A percentile compares a stretch with the other conserved stretches of the same genome.
Conservation (phyloP, 2,888 invertebrate species). For the Drosophila atroscutellata region DNA sequence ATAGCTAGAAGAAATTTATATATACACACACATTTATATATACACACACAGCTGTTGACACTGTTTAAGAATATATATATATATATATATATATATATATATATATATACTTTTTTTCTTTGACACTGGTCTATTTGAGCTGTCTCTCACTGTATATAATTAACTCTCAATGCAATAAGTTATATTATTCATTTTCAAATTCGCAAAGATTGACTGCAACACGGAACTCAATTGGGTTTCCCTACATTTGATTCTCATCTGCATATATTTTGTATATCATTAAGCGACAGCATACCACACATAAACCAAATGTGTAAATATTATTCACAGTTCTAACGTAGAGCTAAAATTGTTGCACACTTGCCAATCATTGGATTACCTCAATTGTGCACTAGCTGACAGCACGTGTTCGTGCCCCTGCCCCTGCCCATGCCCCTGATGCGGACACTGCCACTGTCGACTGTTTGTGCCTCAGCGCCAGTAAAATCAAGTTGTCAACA, state of each 20-base stretch:
- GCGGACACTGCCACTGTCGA: constrained; percentile 15
- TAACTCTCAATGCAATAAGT: neutral
- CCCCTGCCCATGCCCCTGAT: neutral
- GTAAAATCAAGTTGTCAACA: constrained; percentile 46
- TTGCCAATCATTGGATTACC: neutral
- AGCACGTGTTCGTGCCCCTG: neutral
- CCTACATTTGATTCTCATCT: neutral
- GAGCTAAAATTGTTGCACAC: neutral
- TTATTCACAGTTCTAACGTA: neutral
- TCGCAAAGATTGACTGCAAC: neutral
- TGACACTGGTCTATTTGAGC: too few species aligned
- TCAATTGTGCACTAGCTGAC: neutral
- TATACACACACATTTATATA: fast-evolving
- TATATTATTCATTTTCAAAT: neutral
- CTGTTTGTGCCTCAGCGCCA: constrained; percentile 11
- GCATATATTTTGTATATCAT: neutral
- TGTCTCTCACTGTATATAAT: neutral
- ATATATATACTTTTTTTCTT: neutral
- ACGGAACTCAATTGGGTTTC: neutral
- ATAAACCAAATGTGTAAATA: neutral
- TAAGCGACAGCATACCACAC: neutral
- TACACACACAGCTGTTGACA: too few species aligned
- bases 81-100: neutral
- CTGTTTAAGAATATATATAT: too few species aligned
- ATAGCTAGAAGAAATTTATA: neutral